Percentiles rank a stretch among this genome's conserved stretches.
Evolutionary conservation across 2,113 vertebrate species (phyloP).

Genomic region (Lichenostomus cassidix): DNA sequence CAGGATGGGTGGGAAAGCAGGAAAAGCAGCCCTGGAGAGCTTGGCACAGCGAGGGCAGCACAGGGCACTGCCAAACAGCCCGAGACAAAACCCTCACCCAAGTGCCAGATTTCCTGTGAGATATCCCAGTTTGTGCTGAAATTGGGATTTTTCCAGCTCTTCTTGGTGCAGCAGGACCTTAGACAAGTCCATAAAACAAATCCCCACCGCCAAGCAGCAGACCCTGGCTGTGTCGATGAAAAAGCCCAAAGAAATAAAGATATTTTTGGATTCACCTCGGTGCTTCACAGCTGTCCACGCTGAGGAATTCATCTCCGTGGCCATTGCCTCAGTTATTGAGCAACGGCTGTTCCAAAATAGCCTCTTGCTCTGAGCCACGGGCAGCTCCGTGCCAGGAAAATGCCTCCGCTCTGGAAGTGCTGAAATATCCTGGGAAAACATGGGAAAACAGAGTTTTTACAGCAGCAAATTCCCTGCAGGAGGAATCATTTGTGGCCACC

Average conservation of each 20-base stretch:
- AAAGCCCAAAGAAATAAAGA: background rate
- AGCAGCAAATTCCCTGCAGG: background rate
- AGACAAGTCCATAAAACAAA: background rate
- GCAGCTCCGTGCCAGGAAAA: background rate
- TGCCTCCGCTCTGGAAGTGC: background rate
- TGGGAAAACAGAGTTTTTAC: background rate
- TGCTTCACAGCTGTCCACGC: background rate
- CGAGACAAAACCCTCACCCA: background rate
- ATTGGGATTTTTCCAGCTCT: background rate
- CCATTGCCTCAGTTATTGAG: background rate
- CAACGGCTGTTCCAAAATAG: conserved; percentile 23
- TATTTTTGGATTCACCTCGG: background rate
- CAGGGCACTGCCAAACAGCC: background rate
- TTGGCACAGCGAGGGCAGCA: background rate
- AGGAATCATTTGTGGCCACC: rapidly evolving
- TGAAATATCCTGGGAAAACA: background rate
- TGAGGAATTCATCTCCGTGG: background rate
- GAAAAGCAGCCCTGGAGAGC: background rate
- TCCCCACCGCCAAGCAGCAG: rapidly evolving
- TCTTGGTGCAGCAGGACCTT: too few species aligned
- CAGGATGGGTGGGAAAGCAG: background rate
- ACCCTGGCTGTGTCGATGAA: background rate
- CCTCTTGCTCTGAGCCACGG: background rate
- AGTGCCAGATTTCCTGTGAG: background rate
- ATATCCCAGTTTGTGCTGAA: background rate